phyloP scores from a whole-genome alignment of 1,140 invertebrate species.

The Teleopsis dalmanni region DNA sequence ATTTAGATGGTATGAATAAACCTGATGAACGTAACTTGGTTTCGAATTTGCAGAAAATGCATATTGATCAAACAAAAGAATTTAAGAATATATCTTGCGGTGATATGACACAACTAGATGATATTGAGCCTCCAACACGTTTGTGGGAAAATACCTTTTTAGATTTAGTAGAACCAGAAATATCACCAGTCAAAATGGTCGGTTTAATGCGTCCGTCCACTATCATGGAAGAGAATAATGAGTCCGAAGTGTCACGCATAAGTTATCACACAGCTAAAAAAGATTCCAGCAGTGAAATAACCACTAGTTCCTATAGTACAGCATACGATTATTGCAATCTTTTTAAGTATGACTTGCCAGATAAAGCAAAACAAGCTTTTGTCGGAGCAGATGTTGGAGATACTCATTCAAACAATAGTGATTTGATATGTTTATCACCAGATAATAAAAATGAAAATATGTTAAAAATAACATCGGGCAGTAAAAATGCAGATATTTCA shows the following conservation, averaged over 20 bases:
- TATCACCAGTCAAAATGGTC: slow-evolving; percentile 37
- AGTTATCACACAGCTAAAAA: slow-evolving; percentile 25
- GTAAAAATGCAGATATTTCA: no score
- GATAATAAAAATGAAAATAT: no score
- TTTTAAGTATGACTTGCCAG: no score
- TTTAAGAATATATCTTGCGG: slow-evolving; percentile 29
- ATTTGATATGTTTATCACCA: no score
- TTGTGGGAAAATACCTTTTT: slow-evolving; percentile 28
- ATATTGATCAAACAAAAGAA: slow-evolving; percentile 23
- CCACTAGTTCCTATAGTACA: slow-evolving; percentile 31
- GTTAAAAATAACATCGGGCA: no score
- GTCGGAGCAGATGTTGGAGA: no score
- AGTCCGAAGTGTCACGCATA: slow-evolving; percentile 16
- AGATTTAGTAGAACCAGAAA: not conserved
- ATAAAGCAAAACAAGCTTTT: no score
- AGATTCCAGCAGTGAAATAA: slow-evolving; percentile 9
- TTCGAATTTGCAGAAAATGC: slow-evolving; percentile 13
- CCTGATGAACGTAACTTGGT: no score
- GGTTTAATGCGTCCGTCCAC: slow-evolving; percentile 36
- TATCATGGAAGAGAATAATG: slow-evolving; percentile 27
- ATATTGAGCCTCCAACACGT: slow-evolving; percentile 32
- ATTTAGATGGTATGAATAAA: no score
- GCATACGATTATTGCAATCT: slow-evolving; percentile 29
- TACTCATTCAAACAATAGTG: no score
- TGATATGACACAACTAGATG: no score